Percentiles rank a stretch among this genome's conserved stretches.
phyloP scores from a whole-genome alignment of 2,797 vertebrate genomes.

The Trachurus trachurus region DNA sequence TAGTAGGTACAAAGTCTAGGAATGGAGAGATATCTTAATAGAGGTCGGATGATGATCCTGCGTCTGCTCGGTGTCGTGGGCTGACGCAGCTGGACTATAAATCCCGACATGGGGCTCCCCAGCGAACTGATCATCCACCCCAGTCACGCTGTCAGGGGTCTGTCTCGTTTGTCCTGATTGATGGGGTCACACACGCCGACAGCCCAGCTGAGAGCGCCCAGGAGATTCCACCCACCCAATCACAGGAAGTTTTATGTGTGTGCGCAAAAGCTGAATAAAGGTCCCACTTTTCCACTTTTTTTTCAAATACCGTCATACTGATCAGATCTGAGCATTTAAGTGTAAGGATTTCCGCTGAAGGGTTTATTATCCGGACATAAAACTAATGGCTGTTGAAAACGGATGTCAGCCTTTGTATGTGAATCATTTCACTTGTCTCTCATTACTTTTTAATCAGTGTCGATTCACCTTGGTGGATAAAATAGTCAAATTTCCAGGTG shows the following conservation, averaged over 20 bases:
- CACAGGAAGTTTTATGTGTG: conserved; percentile 37
- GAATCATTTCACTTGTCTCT: not conserved
- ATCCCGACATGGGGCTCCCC: conserved; percentile 47
- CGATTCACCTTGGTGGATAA: too few relatives aligned
- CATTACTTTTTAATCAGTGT: not conserved
- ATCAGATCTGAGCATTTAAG: not conserved
- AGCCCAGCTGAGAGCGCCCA: conserved; percentile 2
- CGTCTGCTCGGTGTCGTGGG: conserved; percentile 10
- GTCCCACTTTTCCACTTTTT: not conserved
- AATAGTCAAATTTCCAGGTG: rapidly evolving
- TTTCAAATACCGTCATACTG: not conserved
- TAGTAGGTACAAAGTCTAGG: not conserved
- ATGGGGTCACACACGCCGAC: conserved; percentile 65
- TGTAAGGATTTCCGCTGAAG: not conserved
- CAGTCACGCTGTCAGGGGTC: conserved; percentile 52
- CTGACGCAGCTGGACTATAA: conserved; percentile 24
- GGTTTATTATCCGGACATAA: not conserved
- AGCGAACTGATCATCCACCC: conserved; percentile 10
- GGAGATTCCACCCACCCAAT: conserved; percentile 25
- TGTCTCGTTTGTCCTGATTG: conserved; percentile 64
- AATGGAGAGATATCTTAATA: conserved; percentile 6
- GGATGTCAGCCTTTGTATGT: not conserved
- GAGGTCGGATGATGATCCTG: not conserved
- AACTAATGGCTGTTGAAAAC: not conserved
- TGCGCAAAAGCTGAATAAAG: not conserved